Percentiles rank a stretch among this genome's conserved stretches.
These are phyloP conservation scores for Desmodus rotundus DNA, from an alignment of 2,113 vertebrate genomes.

Conservation along the genomic window DNA sequence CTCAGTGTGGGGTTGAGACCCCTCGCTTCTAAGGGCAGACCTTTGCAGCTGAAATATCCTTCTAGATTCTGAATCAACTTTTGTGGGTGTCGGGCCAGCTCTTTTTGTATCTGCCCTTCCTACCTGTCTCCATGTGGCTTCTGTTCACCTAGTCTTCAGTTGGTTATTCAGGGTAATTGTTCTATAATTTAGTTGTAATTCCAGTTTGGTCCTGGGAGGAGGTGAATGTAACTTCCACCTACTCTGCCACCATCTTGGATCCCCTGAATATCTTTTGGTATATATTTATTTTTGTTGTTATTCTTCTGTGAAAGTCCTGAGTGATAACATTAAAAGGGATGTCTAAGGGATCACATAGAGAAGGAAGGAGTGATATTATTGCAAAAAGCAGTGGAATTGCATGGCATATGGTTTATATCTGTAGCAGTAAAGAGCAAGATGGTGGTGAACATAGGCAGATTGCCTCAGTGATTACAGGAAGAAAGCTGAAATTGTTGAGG, in stretches of 20 bases:
- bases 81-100: too few species aligned
- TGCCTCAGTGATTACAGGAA: background rate
- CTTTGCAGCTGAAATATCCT: background rate
- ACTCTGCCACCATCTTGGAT: background rate
- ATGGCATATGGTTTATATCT: background rate
- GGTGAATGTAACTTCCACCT: background rate
- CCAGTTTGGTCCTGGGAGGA: too few species aligned
- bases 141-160: too few species aligned
- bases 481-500: background rate
- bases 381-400: background rate
- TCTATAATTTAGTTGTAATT: too few species aligned
- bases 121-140: too few species aligned
- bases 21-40: background rate
- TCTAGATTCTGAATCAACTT: background rate
- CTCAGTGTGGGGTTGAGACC: background rate
- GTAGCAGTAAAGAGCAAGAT: background rate
- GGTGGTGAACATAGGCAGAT: background rate
- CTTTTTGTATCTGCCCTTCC: background rate
- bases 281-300: background rate
- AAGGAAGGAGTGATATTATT: background rate
- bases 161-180: too few species aligned
- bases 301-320: background rate
- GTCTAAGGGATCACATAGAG: background rate
- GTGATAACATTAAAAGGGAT: background rate
- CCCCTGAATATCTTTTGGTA: background rate